These are phyloP conservation scores for Rallus limicola DNA, from an alignment of 2,113 vertebrate species.

Conservation along the genomic window DNA sequence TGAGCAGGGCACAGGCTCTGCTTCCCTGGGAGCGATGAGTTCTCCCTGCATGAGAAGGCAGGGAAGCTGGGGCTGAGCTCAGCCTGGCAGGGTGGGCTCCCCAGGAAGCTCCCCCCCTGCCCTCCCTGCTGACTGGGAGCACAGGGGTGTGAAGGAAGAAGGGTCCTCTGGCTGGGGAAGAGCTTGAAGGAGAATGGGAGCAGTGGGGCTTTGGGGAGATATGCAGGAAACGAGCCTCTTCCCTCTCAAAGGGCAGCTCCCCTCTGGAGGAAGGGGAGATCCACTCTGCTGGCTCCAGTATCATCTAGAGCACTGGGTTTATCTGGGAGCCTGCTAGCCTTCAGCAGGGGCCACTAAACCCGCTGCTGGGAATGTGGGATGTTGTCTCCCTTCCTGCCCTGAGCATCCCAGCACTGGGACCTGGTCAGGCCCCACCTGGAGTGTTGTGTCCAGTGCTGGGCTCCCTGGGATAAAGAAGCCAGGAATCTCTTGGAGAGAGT, in stretches of 20 bases:
- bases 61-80: not conserved
- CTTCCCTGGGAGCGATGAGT: accelerated
- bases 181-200: not conserved
- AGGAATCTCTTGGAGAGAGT: too few relatives aligned
- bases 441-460: too few relatives aligned
- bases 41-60: not conserved
- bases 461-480: too few relatives aligned
- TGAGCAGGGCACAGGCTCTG: not conserved
- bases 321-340: not conserved
- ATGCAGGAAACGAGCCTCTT: not conserved
- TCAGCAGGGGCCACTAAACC: not conserved
- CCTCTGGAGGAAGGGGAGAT: not conserved
- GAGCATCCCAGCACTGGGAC: not conserved
- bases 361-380: accelerated
- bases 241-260: not conserved
- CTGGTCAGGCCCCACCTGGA: too few relatives aligned
- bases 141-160: not conserved
- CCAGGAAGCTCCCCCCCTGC: not conserved
- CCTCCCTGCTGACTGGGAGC: not conserved
- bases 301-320: accelerated
- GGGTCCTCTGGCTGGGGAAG: not conserved
- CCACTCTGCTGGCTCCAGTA: not conserved
- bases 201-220: accelerated
- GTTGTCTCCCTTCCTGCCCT: accelerated
- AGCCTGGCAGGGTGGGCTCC: not conserved